Base-by-base conservation (phyloP, 2,113 vertebrate genomes). In the Pundamilia nyererei region DNA sequence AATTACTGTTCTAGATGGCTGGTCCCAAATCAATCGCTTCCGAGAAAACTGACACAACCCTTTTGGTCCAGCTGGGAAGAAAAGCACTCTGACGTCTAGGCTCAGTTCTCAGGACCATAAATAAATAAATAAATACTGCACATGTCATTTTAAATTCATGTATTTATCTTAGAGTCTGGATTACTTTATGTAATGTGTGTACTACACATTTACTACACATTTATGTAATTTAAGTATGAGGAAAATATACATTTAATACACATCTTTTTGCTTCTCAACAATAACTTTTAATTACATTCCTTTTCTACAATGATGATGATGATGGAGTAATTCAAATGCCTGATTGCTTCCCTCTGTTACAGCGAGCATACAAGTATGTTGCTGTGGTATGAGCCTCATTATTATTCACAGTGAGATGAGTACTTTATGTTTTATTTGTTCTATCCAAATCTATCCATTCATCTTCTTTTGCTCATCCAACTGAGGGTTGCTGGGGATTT, bases 31-130 rank as follows among this genome's bases (percentile, higher is more conserved):
- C 65, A 88, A 77, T 70, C 12, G 68, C 38, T 89, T 88, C 86
- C 81, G 9, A 70, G 86, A 82, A 94, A 92, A 89, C 72, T 83
- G 81, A 91, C 83, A 56, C 89, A 80, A 81, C 24, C n/a, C 40
- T 86, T 40, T 14, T 24, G 26, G 60, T 83, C 84, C 88, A 89
- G 54, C 84, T 86, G 82, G 86, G 84, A 79, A 70, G 54, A 86
- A 91, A 87, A 55, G 70, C 85, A 80, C 80, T 79, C 75, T 42
- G 56, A 82, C 62, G 33, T 54, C 21, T 87, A 53, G 19, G 49
- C 62, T 49, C 12, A 4, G 68, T 87, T 83, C 33, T 68, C 15
- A 54, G 62, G 90, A 56, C 81, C 45, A 68, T 21, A 86, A 38
- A 17, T 21, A 68, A 38, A 68, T 19, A 68, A 38, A 84, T 47